Evolutionary conservation across 2,888 invertebrate genomes (phyloP), one percentile per base, ranked within the genome.

Genomic region (Caradrina clavipalpis): DNA sequence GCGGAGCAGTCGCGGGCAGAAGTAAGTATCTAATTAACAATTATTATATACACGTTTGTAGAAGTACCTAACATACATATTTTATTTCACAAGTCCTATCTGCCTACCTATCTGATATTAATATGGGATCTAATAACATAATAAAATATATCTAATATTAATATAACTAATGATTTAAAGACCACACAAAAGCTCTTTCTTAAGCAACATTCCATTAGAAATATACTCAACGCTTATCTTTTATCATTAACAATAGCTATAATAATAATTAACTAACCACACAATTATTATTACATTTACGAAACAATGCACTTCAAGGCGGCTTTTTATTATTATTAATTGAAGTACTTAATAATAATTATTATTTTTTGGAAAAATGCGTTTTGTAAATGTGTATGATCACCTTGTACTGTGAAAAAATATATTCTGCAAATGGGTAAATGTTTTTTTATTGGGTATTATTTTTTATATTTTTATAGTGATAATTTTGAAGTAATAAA

Each of bases 191-290:
- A 22, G 19, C 47, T 45, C 21, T 47, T 21, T 22, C 19, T 19
- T 26, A 5, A 0, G 11, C 8, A 59, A 35, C 8, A 54, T 58
- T 54, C 31, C 31, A 19, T 42, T 22, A 13, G 15, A 45, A 6
- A 6, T 19, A 70, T 67, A 19, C 55, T 13, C 10, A 67, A 55
- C 11, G n/a, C 1, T 35, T 59, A 26, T 39, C 17, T 42, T 17
- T 6, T 17, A 51, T 51, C 26, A 45, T 17, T 62, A 56, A 64
- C 8, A 50, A 51, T 51, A 7, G 8, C 8, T 26, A 15, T 60
- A 55, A 50, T 60, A 55, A 50, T 26, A 35, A 66, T 60, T 56
- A 64, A 55, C 19, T 26, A 55, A 55, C 26, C 7, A 31, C 10
- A 21, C 10, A 7, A 35, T 35, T 11, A 19, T 19, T 10, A 42